Evolutionary conservation across 1,140 invertebrate species (phyloP).

Genomic region (Frieseomelitta varia): DNA sequence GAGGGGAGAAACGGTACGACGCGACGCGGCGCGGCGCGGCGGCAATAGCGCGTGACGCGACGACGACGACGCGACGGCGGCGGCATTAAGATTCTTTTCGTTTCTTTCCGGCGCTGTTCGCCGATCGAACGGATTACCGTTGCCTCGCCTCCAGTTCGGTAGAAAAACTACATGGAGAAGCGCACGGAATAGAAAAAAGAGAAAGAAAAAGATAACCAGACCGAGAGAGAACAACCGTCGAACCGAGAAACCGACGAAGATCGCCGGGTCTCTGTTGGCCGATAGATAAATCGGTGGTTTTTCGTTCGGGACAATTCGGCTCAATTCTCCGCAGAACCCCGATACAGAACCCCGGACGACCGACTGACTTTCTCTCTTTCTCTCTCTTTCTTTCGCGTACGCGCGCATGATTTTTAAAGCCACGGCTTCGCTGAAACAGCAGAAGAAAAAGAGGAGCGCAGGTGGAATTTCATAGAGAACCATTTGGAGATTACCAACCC

Average conservation of each 20-base stretch:
- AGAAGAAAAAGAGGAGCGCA: conserved; percentile 8
- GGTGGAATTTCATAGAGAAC: conserved; percentile 39
- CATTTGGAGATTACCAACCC: conserved; percentile 38
- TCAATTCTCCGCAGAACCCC: conserved; percentile 45
- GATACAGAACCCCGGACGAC: conserved; percentile 17
- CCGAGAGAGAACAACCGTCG: conserved; percentile 25
- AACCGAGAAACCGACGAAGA: conserved; percentile 31
- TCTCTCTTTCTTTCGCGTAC: no score
- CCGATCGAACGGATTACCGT: conserved; percentile 23
- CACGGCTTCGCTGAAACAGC: not conserved
- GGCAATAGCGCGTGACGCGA: not conserved
- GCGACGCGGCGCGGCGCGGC: not conserved
- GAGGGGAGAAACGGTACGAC: not conserved
- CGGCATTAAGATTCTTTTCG: conserved; percentile 42
- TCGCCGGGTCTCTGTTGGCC: not conserved
- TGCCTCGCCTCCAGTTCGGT: not conserved
- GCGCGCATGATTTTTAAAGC: conserved; percentile 6
- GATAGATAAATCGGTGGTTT: conserved; percentile 60
- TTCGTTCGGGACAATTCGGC: conserved; percentile 47
- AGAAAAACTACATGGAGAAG: conserved; percentile 35
- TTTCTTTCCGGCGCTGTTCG: not conserved
- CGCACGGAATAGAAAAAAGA: not conserved
- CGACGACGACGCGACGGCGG: not conserved
- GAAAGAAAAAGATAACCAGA: not conserved
- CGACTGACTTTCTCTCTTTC: not conserved